Evolutionary conservation across 1,140 invertebrate genomes (phyloP), one percentile per base, ranked within the genome.

Genomic region (Aphelinus atriplicis): DNA sequence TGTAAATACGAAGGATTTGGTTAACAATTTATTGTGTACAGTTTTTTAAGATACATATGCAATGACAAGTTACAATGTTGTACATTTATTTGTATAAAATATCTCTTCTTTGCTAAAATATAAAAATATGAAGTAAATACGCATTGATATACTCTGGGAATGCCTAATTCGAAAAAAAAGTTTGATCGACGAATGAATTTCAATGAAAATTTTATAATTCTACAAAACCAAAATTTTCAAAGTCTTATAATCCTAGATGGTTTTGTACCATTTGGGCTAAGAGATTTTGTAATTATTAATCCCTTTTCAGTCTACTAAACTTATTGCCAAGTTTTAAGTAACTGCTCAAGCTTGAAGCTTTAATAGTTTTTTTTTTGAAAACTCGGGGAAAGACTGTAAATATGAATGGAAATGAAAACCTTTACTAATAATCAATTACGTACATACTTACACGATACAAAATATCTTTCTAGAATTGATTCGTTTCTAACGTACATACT

Each of bases 21-120:
- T 70, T 58, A 65, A 58, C 62, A 71, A 71, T 75, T 75, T 71
- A 75, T 75, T 75, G 53, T 57, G 58, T 62, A 73, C 48, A 73
- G 62, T 67, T 60, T 73, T 43, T 57, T 65, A 55, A 69, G 60
- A 69, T 70, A 70, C 47, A 75, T 62, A 70, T 70, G 46, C 46
- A 65, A 62, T 56, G 48, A 74, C 45, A 69, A 67, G 9, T 70
- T n/a, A 64, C 57, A n/a, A 55, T 53, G 50, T 57, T 68, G 53
- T 75, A 69, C 50, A 64, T 70, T 63, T 65, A 64, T 66, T 53
- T 70, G 62, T 75, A 61, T 58, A 70, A 70, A 75, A 71, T 67
- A 76, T 72, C 43, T 69, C 43, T 58, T 62, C 74, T 61, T 46
- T 50, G 2, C 61, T 71, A 71, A 77, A 65, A 71, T 67, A 62